Evolutionary conservation across 2,113 vertebrate species (phyloP).

Genomic region (Puffinus mauretanicus): DNA sequence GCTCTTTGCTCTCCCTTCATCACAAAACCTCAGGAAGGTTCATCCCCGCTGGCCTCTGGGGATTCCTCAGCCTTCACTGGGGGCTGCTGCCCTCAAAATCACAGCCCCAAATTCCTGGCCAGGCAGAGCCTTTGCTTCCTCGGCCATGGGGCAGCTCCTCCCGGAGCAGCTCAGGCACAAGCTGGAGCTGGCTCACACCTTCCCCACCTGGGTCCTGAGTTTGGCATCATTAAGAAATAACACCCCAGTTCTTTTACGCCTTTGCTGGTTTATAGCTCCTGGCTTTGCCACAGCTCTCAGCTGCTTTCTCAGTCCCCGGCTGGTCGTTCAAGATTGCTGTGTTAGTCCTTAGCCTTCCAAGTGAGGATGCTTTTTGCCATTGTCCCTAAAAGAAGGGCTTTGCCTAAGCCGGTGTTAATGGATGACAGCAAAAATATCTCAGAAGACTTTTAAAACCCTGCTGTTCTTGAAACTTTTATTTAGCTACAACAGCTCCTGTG

Average conservation of each 20-base stretch:
- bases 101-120: background rate
- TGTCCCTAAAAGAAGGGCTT: background rate
- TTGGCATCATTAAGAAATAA: background rate
- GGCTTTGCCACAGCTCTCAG: background rate
- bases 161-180: accelerated
- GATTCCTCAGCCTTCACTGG: background rate
- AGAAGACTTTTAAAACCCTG: constrained; percentile 17
- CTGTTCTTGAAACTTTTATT: constrained; percentile 32
- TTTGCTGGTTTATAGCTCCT: background rate
- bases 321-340: background rate
- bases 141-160: background rate
- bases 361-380: background rate
- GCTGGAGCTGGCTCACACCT: background rate
- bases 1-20: background rate
- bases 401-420: background rate
- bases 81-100: background rate
- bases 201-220: background rate
- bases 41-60: background rate
- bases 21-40: background rate
- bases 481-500: background rate
- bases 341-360: background rate
- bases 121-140: background rate
- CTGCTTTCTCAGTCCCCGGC: background rate
- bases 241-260: background rate
- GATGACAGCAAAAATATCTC: background rate